Percentiles rank a stretch among this genome's conserved stretches.
Evolutionary conservation across 2,113 vertebrate genomes (phyloP).

Genomic region (Pantherophis guttatus): DNA sequence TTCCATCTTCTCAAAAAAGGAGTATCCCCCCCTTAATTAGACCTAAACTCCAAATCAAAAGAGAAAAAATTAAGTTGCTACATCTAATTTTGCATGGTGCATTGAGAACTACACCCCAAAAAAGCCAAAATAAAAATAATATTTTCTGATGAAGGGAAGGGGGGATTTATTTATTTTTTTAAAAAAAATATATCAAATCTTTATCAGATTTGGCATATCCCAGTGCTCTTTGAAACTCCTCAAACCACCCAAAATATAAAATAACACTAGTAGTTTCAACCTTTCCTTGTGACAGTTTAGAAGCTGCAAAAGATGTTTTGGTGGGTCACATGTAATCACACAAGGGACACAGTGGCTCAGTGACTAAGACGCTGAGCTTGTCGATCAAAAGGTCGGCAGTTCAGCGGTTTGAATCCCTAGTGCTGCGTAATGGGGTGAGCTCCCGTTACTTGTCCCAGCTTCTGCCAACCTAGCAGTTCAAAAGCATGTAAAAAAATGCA

Average conservation of each 20-base stretch:
- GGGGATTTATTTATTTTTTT: not conserved
- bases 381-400: no score
- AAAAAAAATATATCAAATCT: not conserved
- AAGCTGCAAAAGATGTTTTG: not conserved
- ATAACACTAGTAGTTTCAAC: not conserved
- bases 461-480: no score
- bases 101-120: not conserved
- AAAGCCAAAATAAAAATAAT: not conserved
- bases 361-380: no score
- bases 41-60: not conserved
- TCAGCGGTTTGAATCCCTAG: no score
- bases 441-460: no score
- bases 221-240: not conserved
- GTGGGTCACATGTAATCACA: no score
- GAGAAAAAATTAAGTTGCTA: not conserved
- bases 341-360: no score
- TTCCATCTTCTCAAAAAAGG: slow-evolving; percentile 14
- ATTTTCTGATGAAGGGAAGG: not conserved
- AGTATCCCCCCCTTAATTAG: slow-evolving; percentile 20
- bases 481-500: no score
- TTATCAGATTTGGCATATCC: not conserved
- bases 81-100: not conserved
- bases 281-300: not conserved
- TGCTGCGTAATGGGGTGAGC: no score
- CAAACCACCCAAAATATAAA: not conserved